phyloP scores from a whole-genome alignment of 2,113 vertebrate species.

The Anoplopoma fimbria region DNA sequence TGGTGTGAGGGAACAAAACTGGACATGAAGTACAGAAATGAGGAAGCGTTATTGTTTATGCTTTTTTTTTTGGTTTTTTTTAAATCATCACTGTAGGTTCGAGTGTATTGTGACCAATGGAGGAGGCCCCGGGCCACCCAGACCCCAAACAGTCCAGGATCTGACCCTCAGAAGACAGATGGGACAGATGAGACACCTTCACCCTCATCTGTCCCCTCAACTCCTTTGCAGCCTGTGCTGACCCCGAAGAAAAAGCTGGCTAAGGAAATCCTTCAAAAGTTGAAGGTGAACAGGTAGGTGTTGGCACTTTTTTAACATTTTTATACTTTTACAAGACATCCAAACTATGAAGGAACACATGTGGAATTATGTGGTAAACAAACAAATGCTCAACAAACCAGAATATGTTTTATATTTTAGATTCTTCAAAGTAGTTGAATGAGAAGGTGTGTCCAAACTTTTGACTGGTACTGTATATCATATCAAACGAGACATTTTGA shows the following conservation, averaged over 20 bases:
- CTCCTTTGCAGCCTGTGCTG: constrained; percentile 27
- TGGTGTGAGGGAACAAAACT: background rate
- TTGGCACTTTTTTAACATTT: background rate
- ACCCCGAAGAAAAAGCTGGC: constrained; percentile 73
- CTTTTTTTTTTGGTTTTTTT: background rate
- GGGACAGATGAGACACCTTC: background rate
- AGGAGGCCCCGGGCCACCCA: constrained; percentile 34
- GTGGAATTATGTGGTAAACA: too few relatives aligned
- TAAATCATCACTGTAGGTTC: constrained; percentile 44
- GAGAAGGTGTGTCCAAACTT: too few relatives aligned
- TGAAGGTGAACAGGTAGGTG: constrained; percentile 74
- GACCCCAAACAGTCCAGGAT: background rate
- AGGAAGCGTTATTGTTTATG: background rate
- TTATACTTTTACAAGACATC: background rate
- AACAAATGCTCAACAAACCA: too few relatives aligned
- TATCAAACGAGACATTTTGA: background rate
- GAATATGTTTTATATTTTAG: too few relatives aligned
- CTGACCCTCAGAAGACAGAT: constrained; percentile 7
- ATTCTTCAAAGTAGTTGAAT: too few relatives aligned
- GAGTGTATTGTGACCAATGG: constrained; percentile 78
- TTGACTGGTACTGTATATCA: too few relatives aligned
- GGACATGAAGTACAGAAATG: background rate
- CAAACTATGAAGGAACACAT: too few relatives aligned
- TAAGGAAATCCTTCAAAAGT: constrained; percentile 62
- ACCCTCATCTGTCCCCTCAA: background rate